These are phyloP conservation scores for Petaurus breviceps DNA, from an alignment of 2,113 vertebrate genomes.

Conservation along the genomic window DNA sequence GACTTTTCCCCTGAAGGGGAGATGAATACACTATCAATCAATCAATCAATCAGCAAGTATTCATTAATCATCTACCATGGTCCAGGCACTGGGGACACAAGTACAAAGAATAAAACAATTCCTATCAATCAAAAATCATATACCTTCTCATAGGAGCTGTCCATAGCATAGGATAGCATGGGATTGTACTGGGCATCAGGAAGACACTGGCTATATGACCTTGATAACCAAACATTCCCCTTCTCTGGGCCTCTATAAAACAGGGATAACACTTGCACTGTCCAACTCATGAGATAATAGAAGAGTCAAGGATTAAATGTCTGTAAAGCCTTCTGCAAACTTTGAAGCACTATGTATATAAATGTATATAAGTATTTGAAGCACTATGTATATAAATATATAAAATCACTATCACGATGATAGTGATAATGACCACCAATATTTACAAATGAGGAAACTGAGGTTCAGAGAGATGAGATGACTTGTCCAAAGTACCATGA, in stretches of 20 bases:
- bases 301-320: too few relatives aligned
- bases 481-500: too few relatives aligned
- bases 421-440: too few relatives aligned
- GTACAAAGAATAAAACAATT: neutral
- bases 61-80: neutral
- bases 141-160: neutral
- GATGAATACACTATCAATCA: neutral
- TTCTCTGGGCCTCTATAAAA: neutral
- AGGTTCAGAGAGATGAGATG: too few relatives aligned
- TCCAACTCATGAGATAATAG: too few relatives aligned
- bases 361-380: too few relatives aligned
- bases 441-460: too few relatives aligned
- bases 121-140: neutral
- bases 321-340: too few relatives aligned
- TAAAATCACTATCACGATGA: too few relatives aligned
- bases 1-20: neutral
- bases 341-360: too few relatives aligned
- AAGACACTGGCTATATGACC: neutral
- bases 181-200: neutral
- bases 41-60: neutral
- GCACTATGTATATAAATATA: too few relatives aligned
- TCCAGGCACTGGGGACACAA: neutral
- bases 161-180: neutral
- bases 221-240: neutral
- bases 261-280: neutral